Evolutionary conservation across 2,888 invertebrate species (phyloP).

Genomic region (Lepidonotus clava): DNA sequence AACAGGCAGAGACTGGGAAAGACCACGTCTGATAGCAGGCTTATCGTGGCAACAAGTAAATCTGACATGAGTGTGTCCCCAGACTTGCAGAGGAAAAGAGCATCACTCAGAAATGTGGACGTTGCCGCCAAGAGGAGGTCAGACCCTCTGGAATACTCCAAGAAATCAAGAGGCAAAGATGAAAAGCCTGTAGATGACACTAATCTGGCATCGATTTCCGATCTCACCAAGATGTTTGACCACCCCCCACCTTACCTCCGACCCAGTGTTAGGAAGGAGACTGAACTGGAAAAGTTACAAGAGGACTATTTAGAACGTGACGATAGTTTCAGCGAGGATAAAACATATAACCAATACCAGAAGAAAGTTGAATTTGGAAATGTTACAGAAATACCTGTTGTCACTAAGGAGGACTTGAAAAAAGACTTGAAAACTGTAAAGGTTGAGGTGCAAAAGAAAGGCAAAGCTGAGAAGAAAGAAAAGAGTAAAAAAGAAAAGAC

Average conservation of each 20-base stretch:
- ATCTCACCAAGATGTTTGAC: conserved; percentile 47
- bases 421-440: neutral
- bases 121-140: neutral
- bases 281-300: too few species aligned
- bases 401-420: too few species aligned
- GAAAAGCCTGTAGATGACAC: conserved; percentile 36
- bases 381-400: too few species aligned
- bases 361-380: too few species aligned
- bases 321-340: too few species aligned
- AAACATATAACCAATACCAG: too few species aligned
- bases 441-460: neutral
- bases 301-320: too few species aligned
- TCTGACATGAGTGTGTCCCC: neutral
- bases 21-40: neutral
- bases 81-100: neutral
- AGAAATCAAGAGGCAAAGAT: neutral
- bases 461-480: neutral
- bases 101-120: neutral
- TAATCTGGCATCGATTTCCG: conserved; percentile 26
- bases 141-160: neutral
- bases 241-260: conserved; percentile 4
- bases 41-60: neutral
- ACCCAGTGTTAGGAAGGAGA: neutral
- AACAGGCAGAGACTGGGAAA: neutral
- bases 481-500: too few species aligned